Evolutionary conservation across 2,797 vertebrate genomes (phyloP).

Genomic region (Syndactyla subalaris): DNA sequence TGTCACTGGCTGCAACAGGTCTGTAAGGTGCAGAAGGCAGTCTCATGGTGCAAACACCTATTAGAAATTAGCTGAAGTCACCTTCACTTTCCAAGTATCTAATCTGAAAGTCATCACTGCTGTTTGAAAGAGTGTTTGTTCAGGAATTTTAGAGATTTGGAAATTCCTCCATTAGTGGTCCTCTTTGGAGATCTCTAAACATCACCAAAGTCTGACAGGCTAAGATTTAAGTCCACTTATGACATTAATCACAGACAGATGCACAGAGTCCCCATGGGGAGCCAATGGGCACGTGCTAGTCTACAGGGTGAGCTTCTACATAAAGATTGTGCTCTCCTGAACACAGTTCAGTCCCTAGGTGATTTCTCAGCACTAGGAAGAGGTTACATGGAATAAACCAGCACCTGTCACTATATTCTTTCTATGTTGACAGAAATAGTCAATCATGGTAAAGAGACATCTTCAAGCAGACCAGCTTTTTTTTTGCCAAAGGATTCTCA

Average conservation of each 20-base stretch:
- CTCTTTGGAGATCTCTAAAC: not conserved
- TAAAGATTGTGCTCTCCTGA: not conserved
- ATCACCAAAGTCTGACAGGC: not conserved
- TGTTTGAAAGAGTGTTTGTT: not conserved
- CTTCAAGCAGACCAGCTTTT: not conserved
- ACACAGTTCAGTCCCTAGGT: not conserved
- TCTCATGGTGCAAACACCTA: not conserved
- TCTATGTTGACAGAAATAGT: not conserved
- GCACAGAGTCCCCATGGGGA: not conserved
- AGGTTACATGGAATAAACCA: not conserved
- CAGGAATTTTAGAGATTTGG: not conserved
- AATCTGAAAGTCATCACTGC: not conserved
- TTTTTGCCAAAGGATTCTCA: not conserved
- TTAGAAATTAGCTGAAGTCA: not conserved
- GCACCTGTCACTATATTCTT: not conserved
- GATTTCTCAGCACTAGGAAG: not conserved
- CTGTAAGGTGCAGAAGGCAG: not conserved
- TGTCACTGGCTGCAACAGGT: not conserved
- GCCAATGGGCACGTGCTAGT: accelerated
- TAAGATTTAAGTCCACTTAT: not conserved
- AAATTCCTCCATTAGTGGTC: not conserved
- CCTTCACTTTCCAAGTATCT: not conserved
- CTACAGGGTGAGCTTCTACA: not conserved
- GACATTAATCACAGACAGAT: not conserved
- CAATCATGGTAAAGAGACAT: not conserved